Conservation (phyloP, 2,113 vertebrate species). For the Lasiurus cinereus region DNA sequence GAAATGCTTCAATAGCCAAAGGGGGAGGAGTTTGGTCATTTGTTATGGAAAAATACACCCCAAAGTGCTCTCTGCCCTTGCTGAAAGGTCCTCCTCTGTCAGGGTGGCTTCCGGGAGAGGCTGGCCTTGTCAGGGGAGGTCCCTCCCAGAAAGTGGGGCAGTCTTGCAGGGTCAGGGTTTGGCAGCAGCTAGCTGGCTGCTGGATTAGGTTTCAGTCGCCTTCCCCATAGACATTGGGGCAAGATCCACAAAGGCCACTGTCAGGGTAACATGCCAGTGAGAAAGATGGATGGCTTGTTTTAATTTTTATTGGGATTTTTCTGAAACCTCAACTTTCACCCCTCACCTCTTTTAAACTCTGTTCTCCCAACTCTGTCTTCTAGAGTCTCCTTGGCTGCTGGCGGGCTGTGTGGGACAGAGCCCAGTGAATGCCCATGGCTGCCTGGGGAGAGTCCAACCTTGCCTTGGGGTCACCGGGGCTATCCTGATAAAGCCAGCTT, state of each 20-base stretch:
- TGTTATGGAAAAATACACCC: not conserved
- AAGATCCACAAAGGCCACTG: slow-evolving; percentile 86
- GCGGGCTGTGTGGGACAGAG: slow-evolving; percentile 83
- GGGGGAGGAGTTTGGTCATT: not conserved
- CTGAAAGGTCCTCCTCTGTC: not conserved
- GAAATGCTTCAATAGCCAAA: slow-evolving; percentile 73
- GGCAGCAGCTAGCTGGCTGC: slow-evolving; percentile 76
- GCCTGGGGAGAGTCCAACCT: slow-evolving; percentile 79
- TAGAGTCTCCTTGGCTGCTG: slow-evolving; percentile 81
- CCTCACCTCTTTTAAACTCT: slow-evolving; percentile 69
- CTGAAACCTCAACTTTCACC: slow-evolving; percentile 89
- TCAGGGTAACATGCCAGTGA: slow-evolving; percentile 85
- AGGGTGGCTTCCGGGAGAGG: slow-evolving; percentile 11
- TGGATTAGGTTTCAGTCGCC: slow-evolving; percentile 86
- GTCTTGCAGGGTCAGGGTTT: slow-evolving; percentile 39
- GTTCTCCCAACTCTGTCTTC: slow-evolving; percentile 61
- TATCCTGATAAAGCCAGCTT: not conserved
- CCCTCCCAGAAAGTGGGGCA: not conserved
- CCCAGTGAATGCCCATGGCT: slow-evolving; percentile 81
- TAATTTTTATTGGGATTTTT: slow-evolving; percentile 90
- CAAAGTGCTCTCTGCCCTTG: not conserved
- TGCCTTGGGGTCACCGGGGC: slow-evolving; percentile 19
- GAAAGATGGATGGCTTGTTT: slow-evolving; percentile 89
- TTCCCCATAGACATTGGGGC: slow-evolving; percentile 81
- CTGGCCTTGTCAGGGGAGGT: slow-evolving; percentile 23